Conservation (phyloP, 2,797 vertebrate genomes). For the Meda fulgida region DNA sequence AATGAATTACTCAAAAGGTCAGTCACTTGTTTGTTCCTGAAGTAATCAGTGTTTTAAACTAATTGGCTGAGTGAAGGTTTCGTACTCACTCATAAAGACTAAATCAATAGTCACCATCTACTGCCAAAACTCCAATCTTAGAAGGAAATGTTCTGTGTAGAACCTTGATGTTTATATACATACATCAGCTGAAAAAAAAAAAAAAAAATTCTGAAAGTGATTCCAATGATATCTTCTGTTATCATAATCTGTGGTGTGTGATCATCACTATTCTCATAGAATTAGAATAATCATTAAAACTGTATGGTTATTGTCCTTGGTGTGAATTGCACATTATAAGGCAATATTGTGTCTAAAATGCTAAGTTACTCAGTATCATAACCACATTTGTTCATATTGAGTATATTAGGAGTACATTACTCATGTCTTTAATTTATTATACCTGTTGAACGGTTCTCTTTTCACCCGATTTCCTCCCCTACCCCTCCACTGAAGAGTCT, state of each 20-base stretch:
- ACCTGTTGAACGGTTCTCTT: conserved; percentile 29
- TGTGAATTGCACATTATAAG: not conserved
- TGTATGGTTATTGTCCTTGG: not conserved
- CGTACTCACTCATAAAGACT: not conserved
- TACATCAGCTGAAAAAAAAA: no score
- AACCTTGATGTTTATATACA: not conserved
- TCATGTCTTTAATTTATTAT: conserved; percentile 42
- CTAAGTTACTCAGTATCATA: not conserved
- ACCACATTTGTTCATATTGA: not conserved
- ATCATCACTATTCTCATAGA: not conserved
- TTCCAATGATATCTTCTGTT: not conserved
- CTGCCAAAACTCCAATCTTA: not conserved
- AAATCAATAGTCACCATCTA: not conserved
- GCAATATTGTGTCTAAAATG: not conserved
- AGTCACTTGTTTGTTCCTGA: not conserved
- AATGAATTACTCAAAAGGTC: no score
- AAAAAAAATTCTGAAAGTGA: not conserved
- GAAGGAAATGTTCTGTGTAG: not conserved
- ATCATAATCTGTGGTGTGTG: not conserved
- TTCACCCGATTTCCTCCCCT: not conserved
- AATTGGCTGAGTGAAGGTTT: not conserved
- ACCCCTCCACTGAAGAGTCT: conserved; percentile 22
- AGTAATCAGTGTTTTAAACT: not conserved
- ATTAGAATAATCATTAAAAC: not conserved
- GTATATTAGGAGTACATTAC: not conserved